Percentiles rank a stretch among this genome's conserved stretches.
phyloP scores from a whole-genome alignment of 2,888 invertebrate species.

The Mesoligia furuncula region DNA sequence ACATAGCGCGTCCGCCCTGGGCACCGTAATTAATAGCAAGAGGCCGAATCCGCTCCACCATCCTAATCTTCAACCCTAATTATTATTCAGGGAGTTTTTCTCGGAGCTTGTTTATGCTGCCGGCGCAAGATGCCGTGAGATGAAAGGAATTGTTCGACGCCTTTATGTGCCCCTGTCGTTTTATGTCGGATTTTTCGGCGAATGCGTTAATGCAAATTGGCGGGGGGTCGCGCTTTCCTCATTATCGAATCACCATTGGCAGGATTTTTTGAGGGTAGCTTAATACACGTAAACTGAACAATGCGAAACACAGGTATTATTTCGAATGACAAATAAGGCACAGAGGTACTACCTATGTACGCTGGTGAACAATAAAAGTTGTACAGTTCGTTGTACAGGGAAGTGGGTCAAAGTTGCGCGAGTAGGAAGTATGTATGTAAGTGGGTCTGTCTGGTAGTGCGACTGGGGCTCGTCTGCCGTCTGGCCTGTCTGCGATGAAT shows the following conservation, averaged over 20 bases:
- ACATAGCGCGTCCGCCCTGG: slow-evolving; percentile 69
- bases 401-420: slow-evolving; percentile 84
- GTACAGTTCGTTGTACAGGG: slow-evolving; percentile 73
- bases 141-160: slow-evolving; percentile 74
- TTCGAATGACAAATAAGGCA: slow-evolving; percentile 43
- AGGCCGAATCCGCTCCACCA: slow-evolving; percentile 72
- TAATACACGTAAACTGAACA: slow-evolving; percentile 18
- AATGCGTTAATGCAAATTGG: slow-evolving; percentile 80
- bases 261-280: slow-evolving; percentile 39
- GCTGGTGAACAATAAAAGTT: slow-evolving; percentile 74
- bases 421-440: slow-evolving; percentile 78
- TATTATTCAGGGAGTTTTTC: slow-evolving; percentile 78
- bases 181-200: slow-evolving; percentile 71
- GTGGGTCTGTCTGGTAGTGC: slow-evolving; percentile 71
- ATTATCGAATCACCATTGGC: slow-evolving; percentile 68
- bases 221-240: slow-evolving; percentile 70
- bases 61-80: slow-evolving; percentile 71
- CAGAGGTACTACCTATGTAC: background rate
- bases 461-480: slow-evolving; percentile 60
- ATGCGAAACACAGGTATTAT: slow-evolving; percentile 20
- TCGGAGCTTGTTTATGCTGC: slow-evolving; percentile 66
- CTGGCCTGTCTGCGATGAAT: slow-evolving; percentile 68
- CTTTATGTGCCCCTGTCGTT: slow-evolving; percentile 67
- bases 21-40: slow-evolving; percentile 84
- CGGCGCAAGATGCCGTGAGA: slow-evolving; percentile 70